Percentiles rank a stretch among this genome's conserved stretches.
These are phyloP conservation scores for Paracentrotus lividus DNA, from an alignment of 53 echinoderm and acorn worm genomes.

Conservation along the genomic window DNA sequence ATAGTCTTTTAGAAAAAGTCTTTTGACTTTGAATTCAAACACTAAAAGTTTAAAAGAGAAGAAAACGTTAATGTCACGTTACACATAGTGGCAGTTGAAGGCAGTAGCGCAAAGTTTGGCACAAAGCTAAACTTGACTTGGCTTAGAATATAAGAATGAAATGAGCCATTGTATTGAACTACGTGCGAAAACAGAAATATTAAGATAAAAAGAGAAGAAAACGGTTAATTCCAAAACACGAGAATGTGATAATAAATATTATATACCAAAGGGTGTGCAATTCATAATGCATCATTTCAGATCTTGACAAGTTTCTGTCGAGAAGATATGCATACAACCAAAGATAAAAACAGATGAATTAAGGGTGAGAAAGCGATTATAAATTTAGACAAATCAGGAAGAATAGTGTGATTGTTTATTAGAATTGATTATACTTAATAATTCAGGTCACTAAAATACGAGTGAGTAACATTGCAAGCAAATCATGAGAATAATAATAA, in stretches of 20 bases:
- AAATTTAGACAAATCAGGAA: not conserved
- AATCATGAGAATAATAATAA: not conserved
- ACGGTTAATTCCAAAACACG: too few species aligned
- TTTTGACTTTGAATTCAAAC: not conserved
- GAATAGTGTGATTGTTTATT: not conserved
- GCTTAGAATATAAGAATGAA: not conserved
- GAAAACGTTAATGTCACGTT: not conserved
- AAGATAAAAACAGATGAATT: not conserved
- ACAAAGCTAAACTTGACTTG: not conserved
- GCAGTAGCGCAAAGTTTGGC: not conserved
- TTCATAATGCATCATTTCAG: not conserved
- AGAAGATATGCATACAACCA: not conserved
- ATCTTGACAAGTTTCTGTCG: not conserved
- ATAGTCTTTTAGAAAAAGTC: not conserved
- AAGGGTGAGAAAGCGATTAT: not conserved
- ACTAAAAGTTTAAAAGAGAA: not conserved
- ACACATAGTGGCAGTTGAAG: not conserved
- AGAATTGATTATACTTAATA: not conserved
- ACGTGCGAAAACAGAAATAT: not conserved
- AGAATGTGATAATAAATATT: too few species aligned
- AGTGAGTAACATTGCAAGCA: not conserved
- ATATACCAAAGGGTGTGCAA: not conserved
- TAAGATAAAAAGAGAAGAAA: not conserved
- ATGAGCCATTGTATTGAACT: not conserved
- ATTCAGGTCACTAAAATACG: not conserved